Base-by-base conservation (phyloP, 2,113 vertebrate species). In the Orthonyx spaldingii region DNA sequence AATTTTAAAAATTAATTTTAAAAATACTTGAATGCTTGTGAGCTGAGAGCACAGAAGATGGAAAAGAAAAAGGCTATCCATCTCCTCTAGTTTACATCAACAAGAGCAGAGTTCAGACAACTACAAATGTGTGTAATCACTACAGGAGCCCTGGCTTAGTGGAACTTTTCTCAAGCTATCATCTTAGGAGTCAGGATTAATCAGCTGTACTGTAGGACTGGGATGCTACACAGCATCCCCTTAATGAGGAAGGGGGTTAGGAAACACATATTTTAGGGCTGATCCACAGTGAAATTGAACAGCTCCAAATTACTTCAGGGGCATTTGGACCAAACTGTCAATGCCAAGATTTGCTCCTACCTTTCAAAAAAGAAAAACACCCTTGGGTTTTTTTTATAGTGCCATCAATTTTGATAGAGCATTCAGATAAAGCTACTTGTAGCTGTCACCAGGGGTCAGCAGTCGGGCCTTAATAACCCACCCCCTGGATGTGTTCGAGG, bases 401-500 rank as follows among this genome's bases (percentile, higher is more conserved):
- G 13, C 50, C 26, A 61, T 42, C 63, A 42, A 7, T 71, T 87
- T 46, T 20, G 30, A 19, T 35, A 50, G 30, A 80, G 59, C 22
- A 41, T 5, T 69, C 4, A 1, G 63, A 69, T 39, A 75, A 72
- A 93, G 23, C 46, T 87, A 35, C 81, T 82, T 53, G 10, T 50
- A 18, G 17, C 46, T 83, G 70, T 87, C 93, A 83, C 71, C 39
- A 87, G 70, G 42, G 63, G 87, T 84, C 89, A 95, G 42, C 81
- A 69, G 27, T 20, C 1, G 9, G 60, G 23, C 2, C 0, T 57
- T 39, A 46, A 72, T 32, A 65, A 39, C 18, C 9, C 37, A 53
- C 3, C 24, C 23, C 23, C 8, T 5, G 32, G 20, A n/a, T 0
- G 0, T 24, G 56, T 32, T 32, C 65, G 47, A 15, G 0, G 0